phyloP scores from a whole-genome alignment of 2,113 vertebrate species.

The Galbula dea region DNA sequence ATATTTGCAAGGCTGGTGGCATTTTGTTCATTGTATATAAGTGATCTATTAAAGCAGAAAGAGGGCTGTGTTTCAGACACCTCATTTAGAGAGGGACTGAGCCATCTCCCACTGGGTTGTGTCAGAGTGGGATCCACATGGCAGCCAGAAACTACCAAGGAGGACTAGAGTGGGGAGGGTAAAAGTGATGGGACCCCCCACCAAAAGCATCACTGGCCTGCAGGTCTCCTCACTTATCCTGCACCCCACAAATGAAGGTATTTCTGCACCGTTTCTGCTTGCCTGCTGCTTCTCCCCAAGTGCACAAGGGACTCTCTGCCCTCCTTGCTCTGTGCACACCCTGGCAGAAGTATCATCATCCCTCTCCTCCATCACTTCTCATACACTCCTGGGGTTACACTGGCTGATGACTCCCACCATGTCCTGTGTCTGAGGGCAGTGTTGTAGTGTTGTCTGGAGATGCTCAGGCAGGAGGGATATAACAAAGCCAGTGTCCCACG shows the following conservation, averaged over 20 bases:
- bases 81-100: background rate
- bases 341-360: rapidly evolving
- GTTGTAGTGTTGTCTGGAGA: background rate
- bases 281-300: background rate
- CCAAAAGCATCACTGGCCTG: background rate
- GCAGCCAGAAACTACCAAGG: background rate
- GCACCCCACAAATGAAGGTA: background rate
- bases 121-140: rapidly evolving
- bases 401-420: rapidly evolving
- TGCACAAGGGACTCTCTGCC: background rate
- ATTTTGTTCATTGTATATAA: rapidly evolving
- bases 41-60: background rate
- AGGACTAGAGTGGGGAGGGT: background rate
- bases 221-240: background rate
- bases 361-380: background rate
- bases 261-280: background rate
- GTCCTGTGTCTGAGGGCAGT: background rate
- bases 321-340: background rate
- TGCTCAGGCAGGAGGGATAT: background rate
- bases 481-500: background rate
- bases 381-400: background rate
- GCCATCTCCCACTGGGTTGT: background rate
- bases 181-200: rapidly evolving
- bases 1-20: rapidly evolving
- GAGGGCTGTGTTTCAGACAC: background rate